Conservation (phyloP, 2,797 vertebrate genomes). For the Danio jaintianensis region DNA sequence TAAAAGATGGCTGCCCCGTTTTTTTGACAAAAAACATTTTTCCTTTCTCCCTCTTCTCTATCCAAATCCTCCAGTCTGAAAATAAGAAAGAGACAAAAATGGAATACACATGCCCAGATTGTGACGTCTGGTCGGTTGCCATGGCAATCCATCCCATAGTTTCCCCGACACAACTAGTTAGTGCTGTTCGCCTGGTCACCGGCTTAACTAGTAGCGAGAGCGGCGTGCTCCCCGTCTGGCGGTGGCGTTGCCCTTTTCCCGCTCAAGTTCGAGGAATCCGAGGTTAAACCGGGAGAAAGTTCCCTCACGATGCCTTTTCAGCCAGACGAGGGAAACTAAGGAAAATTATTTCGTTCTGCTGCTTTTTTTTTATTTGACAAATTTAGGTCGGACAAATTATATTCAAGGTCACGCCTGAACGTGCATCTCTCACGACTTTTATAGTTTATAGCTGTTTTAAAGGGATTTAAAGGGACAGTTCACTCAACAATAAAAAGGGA, state of each 20-base stretch:
- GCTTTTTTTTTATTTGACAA: neutral
- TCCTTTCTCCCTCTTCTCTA: conserved; percentile 75
- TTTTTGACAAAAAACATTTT: conserved; percentile 59
- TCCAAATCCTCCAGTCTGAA: conserved; percentile 86
- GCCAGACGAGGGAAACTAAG: neutral
- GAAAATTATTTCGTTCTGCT: neutral
- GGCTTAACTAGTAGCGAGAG: conserved; percentile 73
- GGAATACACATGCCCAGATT: conserved; percentile 94
- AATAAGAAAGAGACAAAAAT: conserved; percentile 86
- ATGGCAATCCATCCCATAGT: conserved; percentile 97
- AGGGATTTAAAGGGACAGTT: neutral
- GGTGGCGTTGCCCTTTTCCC: conserved; percentile 63
- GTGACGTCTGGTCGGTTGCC: conserved; percentile 98
- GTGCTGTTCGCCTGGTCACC: conserved; percentile 78
- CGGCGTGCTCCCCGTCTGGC: conserved; percentile 50
- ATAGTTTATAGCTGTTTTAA: neutral
- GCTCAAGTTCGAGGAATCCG: conserved; percentile 59
- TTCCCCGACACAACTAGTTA: conserved; percentile 84
- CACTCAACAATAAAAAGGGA: neutral
- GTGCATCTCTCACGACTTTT: neutral
- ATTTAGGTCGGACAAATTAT: neutral
- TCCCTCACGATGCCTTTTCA: conserved; percentile 55
- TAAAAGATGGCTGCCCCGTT: conserved; percentile 76
- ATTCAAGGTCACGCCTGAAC: conserved; percentile 6
- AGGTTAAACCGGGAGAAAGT: conserved; percentile 67